phyloP scores from a whole-genome alignment of 2,888 invertebrate species.

The Lasioglossum zephyrum region DNA sequence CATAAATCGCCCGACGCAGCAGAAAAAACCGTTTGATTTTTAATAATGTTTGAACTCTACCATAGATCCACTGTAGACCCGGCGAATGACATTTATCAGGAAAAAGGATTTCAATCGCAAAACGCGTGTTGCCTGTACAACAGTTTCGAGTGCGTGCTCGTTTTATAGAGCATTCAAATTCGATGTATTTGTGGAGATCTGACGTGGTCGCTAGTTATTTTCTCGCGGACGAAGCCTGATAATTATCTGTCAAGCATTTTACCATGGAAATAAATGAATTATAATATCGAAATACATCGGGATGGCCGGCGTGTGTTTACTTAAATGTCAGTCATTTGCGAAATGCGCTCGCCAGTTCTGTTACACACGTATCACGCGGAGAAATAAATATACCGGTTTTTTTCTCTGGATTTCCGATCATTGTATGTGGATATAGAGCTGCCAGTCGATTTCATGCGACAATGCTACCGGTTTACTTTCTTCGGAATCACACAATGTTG shows the following conservation, averaged over 20 bases:
- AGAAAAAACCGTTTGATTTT: not conserved
- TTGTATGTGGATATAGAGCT: not conserved
- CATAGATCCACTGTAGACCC: not conserved
- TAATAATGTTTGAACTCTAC: not conserved
- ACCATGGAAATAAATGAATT: conserved; percentile 22
- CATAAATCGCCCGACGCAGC: not conserved
- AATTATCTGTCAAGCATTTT: not conserved
- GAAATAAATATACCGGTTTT: conserved; percentile 8
- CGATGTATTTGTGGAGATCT: not conserved
- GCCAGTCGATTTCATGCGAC: not conserved
- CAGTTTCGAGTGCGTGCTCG: not conserved
- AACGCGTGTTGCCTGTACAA: not conserved
- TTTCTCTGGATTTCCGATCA: not conserved
- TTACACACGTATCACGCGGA: too few relatives aligned
- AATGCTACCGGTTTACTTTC: not conserved
- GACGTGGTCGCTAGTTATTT: conserved; percentile 13
- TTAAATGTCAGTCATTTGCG: conserved; percentile 13
- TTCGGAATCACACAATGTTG: too few relatives aligned
- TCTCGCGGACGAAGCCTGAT: not conserved
- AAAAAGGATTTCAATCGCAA: not conserved
- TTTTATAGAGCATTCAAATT: not conserved
- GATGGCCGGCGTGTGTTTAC: conserved; percentile 11
- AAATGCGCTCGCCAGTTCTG: too few relatives aligned
- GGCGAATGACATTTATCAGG: not conserved
- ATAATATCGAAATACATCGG: not conserved